phyloP scores from a whole-genome alignment of 2,797 vertebrate species.

The Malurus leucopterus region DNA sequence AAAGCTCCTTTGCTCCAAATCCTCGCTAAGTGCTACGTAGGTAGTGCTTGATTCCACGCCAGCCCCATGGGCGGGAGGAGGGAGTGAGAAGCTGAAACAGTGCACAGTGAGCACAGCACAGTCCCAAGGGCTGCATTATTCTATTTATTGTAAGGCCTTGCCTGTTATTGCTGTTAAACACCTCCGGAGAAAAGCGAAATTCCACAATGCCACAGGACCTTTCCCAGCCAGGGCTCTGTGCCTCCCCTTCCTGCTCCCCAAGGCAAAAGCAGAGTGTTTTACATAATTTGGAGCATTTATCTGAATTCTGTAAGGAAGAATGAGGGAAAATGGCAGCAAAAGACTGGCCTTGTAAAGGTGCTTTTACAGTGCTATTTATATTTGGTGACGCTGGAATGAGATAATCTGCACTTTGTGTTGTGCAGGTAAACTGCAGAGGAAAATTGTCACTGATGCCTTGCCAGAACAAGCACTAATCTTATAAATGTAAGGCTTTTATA shows the following conservation, averaged over 20 bases:
- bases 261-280: background rate
- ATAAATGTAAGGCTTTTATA: background rate
- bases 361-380: background rate
- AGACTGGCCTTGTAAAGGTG: background rate
- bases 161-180: background rate
- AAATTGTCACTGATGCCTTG: background rate
- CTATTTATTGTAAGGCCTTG: background rate
- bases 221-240: background rate
- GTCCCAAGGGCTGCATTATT: background rate
- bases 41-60: background rate
- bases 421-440: background rate
- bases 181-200: background rate
- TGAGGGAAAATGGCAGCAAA: background rate
- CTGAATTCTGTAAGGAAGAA: background rate
- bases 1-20: background rate
- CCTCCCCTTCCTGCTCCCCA: background rate
- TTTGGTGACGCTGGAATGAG: background rate
- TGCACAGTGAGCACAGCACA: background rate
- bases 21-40: accelerated
- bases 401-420: background rate
- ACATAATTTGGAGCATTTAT: background rate
- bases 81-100: background rate
- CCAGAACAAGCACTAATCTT: background rate
- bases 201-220: background rate
- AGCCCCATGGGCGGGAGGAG: background rate